A percentile compares a stretch with the other conserved stretches of the same genome.
Evolutionary conservation across 2,113 vertebrate species (phyloP).

Genomic region (Colossoma macropomum): DNA sequence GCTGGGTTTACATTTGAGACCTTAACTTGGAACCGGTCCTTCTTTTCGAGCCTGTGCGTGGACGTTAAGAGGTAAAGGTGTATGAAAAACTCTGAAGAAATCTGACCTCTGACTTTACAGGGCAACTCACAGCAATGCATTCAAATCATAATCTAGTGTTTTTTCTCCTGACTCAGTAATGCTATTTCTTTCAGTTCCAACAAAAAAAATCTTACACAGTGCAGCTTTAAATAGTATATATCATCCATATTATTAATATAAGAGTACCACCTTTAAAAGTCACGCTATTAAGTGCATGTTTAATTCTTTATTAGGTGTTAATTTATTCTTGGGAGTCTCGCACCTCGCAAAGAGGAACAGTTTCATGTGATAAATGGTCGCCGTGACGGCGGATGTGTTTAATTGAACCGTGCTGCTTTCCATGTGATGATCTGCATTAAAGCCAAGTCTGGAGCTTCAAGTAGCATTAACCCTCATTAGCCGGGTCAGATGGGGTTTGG

Average conservation of each 20-base stretch:
- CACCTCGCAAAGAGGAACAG: not conserved
- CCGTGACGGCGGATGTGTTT: not conserved
- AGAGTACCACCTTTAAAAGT: not conserved
- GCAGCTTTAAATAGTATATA: not conserved
- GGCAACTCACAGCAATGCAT: too few species aligned
- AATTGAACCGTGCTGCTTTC: constrained; percentile 2
- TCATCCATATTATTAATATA: not conserved
- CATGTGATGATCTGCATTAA: not conserved
- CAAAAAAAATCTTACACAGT: too few species aligned
- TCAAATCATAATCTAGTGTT: too few species aligned
- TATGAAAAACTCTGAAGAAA: too few species aligned
- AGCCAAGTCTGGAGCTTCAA: not conserved
- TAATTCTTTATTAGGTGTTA: not conserved
- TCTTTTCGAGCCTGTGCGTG: too few species aligned
- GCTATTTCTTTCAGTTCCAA: too few species aligned
- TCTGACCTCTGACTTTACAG: too few species aligned
- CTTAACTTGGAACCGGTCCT: too few species aligned
- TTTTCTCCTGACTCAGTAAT: too few species aligned
- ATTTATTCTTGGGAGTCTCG: constrained; percentile 13
- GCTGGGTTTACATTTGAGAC: too few species aligned
- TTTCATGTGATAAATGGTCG: not conserved
- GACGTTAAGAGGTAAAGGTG: too few species aligned
- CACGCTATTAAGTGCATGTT: not conserved
- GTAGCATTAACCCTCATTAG: constrained; percentile 24
- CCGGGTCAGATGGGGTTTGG: constrained; percentile 2